Conservation (phyloP, 2,797 vertebrate genomes). For the Sebastes oblongus region DNA sequence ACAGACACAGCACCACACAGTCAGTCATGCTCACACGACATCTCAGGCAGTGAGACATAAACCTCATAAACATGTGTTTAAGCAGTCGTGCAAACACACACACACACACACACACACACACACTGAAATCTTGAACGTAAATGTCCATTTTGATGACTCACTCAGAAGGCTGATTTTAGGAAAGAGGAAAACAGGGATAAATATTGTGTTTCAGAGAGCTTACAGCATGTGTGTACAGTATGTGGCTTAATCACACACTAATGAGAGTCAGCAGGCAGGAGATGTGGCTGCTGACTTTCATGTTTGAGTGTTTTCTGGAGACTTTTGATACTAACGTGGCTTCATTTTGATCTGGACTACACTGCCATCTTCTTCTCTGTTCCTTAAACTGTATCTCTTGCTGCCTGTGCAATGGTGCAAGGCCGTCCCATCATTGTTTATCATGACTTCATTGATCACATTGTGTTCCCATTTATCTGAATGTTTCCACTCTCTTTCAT, state of each 20-base stretch:
- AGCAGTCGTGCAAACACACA: background rate
- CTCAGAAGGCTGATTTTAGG: conserved; percentile 15
- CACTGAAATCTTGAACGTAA: background rate
- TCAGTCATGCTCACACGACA: background rate
- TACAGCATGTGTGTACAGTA: conserved; percentile 15
- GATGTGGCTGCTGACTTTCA: background rate
- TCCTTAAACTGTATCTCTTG: background rate
- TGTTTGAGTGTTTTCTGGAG: background rate
- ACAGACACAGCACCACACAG: background rate
- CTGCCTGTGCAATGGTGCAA: conserved; percentile 35
- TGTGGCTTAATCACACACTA: background rate
- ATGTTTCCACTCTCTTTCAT: conserved; percentile 14
- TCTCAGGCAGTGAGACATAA: background rate
- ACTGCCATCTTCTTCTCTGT: background rate
- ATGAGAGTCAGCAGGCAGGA: background rate
- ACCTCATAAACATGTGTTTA: conserved; percentile 13
- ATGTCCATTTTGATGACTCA: conserved; percentile 10
- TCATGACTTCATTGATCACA: background rate
- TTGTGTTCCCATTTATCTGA: conserved; percentile 45
- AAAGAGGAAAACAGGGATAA: conserved; percentile 25
- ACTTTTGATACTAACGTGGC: background rate
- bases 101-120: background rate
- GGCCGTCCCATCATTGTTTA: conserved; percentile 28
- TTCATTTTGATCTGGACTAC: background rate
- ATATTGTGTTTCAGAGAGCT: background rate